These are phyloP conservation scores for Diogma glabrata DNA, from an alignment of 2,888 invertebrate species.

Conservation along the genomic window DNA sequence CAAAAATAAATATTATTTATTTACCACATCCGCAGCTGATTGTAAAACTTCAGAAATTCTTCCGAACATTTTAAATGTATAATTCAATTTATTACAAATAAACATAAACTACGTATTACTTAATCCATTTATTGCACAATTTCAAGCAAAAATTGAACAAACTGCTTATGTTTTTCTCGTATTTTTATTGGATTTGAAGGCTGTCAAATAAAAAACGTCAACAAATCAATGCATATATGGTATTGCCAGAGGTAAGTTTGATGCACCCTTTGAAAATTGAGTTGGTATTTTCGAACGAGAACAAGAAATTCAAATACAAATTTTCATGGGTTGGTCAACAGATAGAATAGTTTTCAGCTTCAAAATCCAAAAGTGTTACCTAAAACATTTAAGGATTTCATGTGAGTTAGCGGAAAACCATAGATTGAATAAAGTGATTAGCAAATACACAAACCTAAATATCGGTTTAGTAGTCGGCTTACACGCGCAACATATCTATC, in stretches of 20 bases:
- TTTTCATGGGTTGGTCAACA: no score
- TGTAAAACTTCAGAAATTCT: conserved; percentile 45
- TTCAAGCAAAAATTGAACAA: neutral
- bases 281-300: conserved; percentile 27
- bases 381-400: no score
- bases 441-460: no score
- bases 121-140: conserved; percentile 8
- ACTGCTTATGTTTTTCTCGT: no score
- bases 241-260: conserved; percentile 1
- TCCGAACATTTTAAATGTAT: conserved; percentile 37
- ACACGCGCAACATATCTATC: no score
- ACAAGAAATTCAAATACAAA: neutral
- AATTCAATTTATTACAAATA: conserved; percentile 3
- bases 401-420: no score
- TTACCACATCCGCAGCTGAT: conserved; percentile 43
- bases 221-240: conserved; percentile 5
- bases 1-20: conserved; percentile 14
- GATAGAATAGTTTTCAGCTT: no score
- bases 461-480: no score
- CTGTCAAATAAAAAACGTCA: conserved; percentile 8
- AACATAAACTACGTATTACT: conserved; percentile 3
- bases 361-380: no score
- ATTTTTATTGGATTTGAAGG: no score
- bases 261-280: neutral
- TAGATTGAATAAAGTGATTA: no score